These are phyloP conservation scores for Danio tinwini DNA, from an alignment of 2,797 vertebrate genomes.

Conservation along the genomic window DNA sequence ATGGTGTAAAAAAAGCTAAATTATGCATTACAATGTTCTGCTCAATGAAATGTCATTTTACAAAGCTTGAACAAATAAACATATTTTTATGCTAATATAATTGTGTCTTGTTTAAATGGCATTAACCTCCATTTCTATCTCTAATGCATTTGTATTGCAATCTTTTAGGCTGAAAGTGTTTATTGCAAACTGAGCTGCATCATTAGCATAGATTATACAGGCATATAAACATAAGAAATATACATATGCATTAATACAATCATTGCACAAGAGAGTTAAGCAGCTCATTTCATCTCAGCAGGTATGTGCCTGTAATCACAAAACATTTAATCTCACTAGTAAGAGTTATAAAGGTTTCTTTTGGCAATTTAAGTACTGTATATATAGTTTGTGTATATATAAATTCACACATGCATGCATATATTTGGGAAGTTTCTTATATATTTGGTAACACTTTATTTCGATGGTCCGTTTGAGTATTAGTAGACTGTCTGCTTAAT, in stretches of 20 bases:
- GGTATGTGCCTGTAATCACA: no score
- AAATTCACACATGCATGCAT: no score
- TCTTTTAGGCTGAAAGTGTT: not conserved
- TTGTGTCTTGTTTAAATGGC: not conserved
- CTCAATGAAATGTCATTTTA: conserved; percentile 9
- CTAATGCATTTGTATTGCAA: not conserved
- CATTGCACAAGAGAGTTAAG: not conserved
- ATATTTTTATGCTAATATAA: not conserved
- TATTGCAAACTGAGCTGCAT: not conserved
- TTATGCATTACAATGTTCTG: not conserved
- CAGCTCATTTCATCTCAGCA: not conserved
- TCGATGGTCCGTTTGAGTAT: no score
- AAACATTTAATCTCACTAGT: no score
- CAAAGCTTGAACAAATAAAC: conserved; percentile 5
- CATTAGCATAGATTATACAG: not conserved
- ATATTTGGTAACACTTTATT: no score
- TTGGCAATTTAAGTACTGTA: no score
- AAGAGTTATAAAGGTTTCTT: no score
- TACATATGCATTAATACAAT: not conserved
- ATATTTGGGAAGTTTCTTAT: no score
- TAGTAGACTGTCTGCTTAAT: no score
- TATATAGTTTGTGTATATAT: no score
- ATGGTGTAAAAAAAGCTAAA: not conserved
- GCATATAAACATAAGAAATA: not conserved
- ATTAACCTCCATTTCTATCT: not conserved